Conservation (phyloP, 1,140 invertebrate genomes). For the Atta colombica region DNA sequence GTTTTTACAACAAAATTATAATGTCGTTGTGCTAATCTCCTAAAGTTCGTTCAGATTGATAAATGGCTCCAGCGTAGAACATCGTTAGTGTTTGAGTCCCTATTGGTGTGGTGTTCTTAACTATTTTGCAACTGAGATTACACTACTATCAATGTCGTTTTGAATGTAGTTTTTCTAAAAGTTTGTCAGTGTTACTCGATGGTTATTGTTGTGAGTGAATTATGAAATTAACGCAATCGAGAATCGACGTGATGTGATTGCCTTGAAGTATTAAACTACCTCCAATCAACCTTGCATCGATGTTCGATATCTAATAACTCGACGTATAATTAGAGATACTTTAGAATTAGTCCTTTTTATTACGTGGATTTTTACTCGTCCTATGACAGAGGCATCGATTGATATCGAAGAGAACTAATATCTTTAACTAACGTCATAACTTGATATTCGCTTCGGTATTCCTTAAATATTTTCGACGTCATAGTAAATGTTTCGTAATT, state of each 20-base stretch:
- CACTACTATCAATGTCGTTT: constrained; percentile 81
- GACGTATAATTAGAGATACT: constrained; percentile 67
- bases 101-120: constrained; percentile 83
- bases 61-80: constrained; percentile 77
- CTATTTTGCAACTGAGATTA: constrained; percentile 74
- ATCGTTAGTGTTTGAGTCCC: constrained; percentile 80
- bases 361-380: constrained; percentile 61
- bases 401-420: neutral
- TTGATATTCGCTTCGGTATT: constrained; percentile 42
- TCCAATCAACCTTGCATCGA: constrained; percentile 71
- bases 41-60: constrained; percentile 64
- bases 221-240: constrained; percentile 58
- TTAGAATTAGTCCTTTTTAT: constrained; percentile 69
- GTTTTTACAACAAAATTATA: constrained; percentile 13
- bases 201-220: constrained; percentile 79
- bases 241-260: constrained; percentile 64
- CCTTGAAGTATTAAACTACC: constrained; percentile 67
- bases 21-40: constrained; percentile 67
- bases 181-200: constrained; percentile 80
- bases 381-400: constrained; percentile 31
- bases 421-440: constrained; percentile 14
- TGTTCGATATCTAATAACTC: constrained; percentile 72
- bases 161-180: constrained; percentile 81
- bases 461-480: constrained; percentile 32
- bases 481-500: constrained; percentile 49